Percentiles rank a stretch among this genome's conserved stretches.
Evolutionary conservation across 2,888 invertebrate genomes (phyloP).

Genomic region (Noctua janthina): DNA sequence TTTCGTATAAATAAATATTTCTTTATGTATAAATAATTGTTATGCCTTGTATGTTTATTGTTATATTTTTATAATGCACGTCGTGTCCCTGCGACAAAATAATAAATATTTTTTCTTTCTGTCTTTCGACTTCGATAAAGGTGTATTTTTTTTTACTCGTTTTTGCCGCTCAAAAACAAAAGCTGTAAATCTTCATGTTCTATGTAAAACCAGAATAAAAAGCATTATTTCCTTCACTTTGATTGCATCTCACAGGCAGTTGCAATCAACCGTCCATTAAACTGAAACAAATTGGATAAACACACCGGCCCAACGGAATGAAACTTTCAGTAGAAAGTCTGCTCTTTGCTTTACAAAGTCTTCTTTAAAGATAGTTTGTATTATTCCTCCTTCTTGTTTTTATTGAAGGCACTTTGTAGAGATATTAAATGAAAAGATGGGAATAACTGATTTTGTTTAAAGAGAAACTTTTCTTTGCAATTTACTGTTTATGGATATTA

Average conservation of each 20-base stretch:
- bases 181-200: not conserved
- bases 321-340: slow-evolving; percentile 25
- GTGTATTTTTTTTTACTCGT: not conserved
- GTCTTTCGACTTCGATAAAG: not conserved
- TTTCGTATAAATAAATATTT: too few relatives aligned
- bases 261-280: slow-evolving; percentile 28
- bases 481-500: not conserved
- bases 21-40: too few relatives aligned
- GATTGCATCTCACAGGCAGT: slow-evolving; percentile 29
- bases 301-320: slow-evolving; percentile 15
- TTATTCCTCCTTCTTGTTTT: not conserved
- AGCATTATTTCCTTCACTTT: slow-evolving; percentile 9
- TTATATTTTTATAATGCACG: too few relatives aligned
- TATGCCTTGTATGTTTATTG: too few relatives aligned
- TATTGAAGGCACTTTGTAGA: not conserved
- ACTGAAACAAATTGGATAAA: slow-evolving; percentile 47
- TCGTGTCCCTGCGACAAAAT: too few relatives aligned
- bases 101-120: too few relatives aligned
- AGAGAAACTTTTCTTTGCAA: not conserved
- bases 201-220: not conserved
- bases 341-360: slow-evolving; percentile 6
- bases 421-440: not conserved
- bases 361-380: not conserved
- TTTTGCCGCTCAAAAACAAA: not conserved
- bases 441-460: not conserved